Conservation (phyloP, 1,140 invertebrate species). For the Hylyphantes graminicola region DNA sequence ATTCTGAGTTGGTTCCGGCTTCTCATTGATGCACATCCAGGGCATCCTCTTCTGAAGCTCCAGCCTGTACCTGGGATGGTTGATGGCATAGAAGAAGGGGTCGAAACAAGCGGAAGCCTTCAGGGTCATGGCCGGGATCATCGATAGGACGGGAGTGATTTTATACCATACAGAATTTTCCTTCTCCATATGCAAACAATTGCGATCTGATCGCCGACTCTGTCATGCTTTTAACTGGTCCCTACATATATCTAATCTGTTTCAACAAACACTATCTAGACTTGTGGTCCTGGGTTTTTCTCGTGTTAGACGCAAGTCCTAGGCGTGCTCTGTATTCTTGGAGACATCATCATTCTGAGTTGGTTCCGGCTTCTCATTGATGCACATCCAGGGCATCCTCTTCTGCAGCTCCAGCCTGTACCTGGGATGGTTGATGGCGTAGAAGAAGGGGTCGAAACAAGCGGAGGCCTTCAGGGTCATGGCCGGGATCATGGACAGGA, state of each 20-base stretch:
- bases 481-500: slow-evolving; percentile 87
- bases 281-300: too few species aligned
- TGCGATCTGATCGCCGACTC: too few species aligned
- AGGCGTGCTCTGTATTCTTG: slow-evolving; percentile 24
- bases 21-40: slow-evolving; percentile 77
- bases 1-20: background rate
- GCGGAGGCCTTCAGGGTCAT: slow-evolving; percentile 85
- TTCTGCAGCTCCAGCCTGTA: slow-evolving; percentile 81
- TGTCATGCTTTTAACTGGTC: too few species aligned
- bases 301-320: background rate
- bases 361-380: slow-evolving; percentile 69
- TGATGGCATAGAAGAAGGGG: slow-evolving; percentile 88
- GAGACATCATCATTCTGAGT: background rate
- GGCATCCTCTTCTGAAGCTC: slow-evolving; percentile 77
- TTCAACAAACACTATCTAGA: too few species aligned
- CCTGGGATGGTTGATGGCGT: slow-evolving; percentile 89
- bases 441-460: slow-evolving; percentile 87
- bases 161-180: too few species aligned
- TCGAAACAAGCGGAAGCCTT: slow-evolving; percentile 88
- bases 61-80: slow-evolving; percentile 86
- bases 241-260: too few species aligned
- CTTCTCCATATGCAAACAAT: too few species aligned
- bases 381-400: slow-evolving; percentile 77
- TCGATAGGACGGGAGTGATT: slow-evolving; percentile 83
- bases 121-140: slow-evolving; percentile 86